Percentiles rank a stretch among this genome's conserved stretches.
These are phyloP conservation scores for Syrista parreyssii DNA, from an alignment of 2,888 invertebrate genomes.

Conservation along the genomic window DNA sequence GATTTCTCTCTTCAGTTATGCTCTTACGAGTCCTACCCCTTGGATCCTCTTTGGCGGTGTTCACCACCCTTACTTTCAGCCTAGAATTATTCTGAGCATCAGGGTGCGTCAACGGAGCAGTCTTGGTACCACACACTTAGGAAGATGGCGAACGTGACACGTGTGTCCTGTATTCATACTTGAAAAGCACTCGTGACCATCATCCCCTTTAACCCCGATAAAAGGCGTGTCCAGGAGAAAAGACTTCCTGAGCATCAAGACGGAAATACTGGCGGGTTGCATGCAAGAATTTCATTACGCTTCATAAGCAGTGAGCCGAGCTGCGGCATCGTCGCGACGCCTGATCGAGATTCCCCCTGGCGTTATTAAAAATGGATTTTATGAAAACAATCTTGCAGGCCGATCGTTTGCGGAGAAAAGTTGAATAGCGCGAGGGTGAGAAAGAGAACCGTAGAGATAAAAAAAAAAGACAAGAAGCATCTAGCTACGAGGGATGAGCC, in stretches of 20 bases:
- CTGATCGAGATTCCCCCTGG: constrained; percentile 39
- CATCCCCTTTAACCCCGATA: too few species aligned
- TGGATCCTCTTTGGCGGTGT: constrained; percentile 37
- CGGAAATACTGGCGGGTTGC: constrained; percentile 12
- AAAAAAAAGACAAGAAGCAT: constrained; percentile 33
- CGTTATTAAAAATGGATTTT: constrained; percentile 55
- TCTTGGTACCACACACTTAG: too few species aligned
- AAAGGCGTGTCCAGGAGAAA: not conserved
- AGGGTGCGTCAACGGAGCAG: too few species aligned
- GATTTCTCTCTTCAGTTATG: constrained; percentile 41
- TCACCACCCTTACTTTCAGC: constrained; percentile 10
- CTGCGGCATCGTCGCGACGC: constrained; percentile 8
- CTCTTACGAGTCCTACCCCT: constrained; percentile 17
- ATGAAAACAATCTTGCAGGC: constrained; percentile 52
- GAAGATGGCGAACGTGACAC: too few species aligned
- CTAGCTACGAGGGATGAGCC: constrained; percentile 35
- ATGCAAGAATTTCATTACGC: constrained; percentile 22
- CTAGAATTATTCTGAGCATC: too few species aligned
- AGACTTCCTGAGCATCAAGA: not conserved
- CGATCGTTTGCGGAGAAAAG: constrained; percentile 35
- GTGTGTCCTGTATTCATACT: too few species aligned
- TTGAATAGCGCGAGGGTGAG: constrained; percentile 9
- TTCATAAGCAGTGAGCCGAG: not conserved
- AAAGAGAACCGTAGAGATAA: constrained; percentile 8
- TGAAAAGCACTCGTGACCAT: too few species aligned